Conservation (phyloP, 1,140 invertebrate genomes). For the Magallana angulata region DNA sequence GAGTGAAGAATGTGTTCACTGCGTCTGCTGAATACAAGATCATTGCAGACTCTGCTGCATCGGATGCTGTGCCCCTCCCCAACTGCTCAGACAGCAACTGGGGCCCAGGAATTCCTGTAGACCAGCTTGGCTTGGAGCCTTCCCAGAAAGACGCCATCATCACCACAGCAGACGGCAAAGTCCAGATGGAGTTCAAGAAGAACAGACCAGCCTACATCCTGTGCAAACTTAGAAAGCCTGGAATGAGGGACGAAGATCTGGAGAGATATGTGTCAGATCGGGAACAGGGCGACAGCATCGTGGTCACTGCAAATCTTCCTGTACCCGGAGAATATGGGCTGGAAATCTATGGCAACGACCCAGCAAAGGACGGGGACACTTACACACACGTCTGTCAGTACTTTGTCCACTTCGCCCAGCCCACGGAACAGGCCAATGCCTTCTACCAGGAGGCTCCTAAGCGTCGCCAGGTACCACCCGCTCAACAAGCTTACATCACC, state of each 20-base stretch:
- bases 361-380: constrained; percentile 78
- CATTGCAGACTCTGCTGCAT: constrained; percentile 71
- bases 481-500: constrained; percentile 54
- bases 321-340: constrained; percentile 77
- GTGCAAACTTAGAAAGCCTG: constrained; percentile 72
- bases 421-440: constrained; percentile 68
- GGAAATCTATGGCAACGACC: constrained; percentile 79
- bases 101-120: constrained; percentile 77
- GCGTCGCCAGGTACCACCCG: constrained; percentile 50
- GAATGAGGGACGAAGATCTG: constrained; percentile 72
- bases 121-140: constrained; percentile 76
- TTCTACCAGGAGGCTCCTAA: constrained; percentile 75
- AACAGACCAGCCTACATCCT: constrained; percentile 72
- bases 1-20: constrained; percentile 77
- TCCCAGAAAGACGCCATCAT: constrained; percentile 71
- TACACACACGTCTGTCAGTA: constrained; percentile 79
- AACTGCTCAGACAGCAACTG: constrained; percentile 79
- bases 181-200: constrained; percentile 67
- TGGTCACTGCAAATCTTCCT: constrained; percentile 71
- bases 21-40: constrained; percentile 79
- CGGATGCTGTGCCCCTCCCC: constrained; percentile 74
- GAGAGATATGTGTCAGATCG: constrained; percentile 72
- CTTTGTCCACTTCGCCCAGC: constrained; percentile 75
- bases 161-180: constrained; percentile 66
- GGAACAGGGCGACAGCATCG: constrained; percentile 68